phyloP scores from a whole-genome alignment of 2,888 invertebrate species.

The Homarus gammarus region DNA sequence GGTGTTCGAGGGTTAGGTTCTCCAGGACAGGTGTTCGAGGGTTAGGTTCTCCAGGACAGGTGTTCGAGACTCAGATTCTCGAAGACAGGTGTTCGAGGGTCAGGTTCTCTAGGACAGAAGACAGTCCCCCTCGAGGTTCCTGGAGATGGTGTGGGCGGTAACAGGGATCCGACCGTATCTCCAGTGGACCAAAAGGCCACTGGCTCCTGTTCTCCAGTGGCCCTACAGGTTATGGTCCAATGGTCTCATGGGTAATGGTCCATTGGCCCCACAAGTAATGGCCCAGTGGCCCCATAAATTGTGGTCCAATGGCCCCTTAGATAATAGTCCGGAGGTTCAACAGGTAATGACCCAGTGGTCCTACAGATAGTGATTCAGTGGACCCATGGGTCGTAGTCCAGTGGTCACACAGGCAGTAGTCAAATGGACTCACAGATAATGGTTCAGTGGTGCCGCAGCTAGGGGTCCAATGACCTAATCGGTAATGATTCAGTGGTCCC shows the following conservation, averaged over 20 bases:
- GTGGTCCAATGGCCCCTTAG: not conserved
- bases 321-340: not conserved
- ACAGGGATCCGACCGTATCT: not conserved
- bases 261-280: not conserved
- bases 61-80: too few relatives aligned
- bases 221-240: not conserved
- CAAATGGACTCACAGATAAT: not conserved
- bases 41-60: too few relatives aligned
- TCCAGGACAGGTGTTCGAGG: too few relatives aligned
- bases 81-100: too few relatives aligned
- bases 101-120: too few relatives aligned
- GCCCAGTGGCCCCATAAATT: not conserved
- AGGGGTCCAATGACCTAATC: not conserved
- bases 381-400: not conserved
- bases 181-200: not conserved
- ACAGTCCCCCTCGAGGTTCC: too few relatives aligned
- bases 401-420: not conserved
- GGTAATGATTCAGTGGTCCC: not conserved
- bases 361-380: not conserved
- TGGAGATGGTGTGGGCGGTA: too few relatives aligned
- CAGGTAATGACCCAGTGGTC: not conserved
- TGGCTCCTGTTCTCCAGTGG: not conserved
- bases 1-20: too few relatives aligned
- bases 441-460: not conserved
- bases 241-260: not conserved